Evolutionary conservation across 2,888 invertebrate species (phyloP).

Genomic region (Balanococcus diminutus): DNA sequence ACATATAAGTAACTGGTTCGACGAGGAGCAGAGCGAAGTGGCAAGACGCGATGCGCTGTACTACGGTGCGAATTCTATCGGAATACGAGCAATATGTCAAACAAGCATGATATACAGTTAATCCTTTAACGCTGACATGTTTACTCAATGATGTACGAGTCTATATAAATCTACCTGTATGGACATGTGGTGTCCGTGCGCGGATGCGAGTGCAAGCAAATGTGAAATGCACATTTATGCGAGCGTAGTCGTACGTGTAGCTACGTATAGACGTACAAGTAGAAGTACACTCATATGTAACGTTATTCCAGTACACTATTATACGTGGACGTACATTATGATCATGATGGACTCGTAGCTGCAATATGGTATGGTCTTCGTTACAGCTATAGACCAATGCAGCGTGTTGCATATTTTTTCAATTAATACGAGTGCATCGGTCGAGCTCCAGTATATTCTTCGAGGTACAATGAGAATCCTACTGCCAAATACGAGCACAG

Average conservation of each 20-base stretch:
- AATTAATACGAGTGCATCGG: too few relatives aligned
- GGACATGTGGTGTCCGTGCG: too few relatives aligned
- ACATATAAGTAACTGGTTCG: background rate
- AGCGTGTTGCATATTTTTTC: too few relatives aligned
- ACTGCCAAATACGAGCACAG: too few relatives aligned
- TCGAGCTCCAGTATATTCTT: too few relatives aligned
- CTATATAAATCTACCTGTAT: background rate
- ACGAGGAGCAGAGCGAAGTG: background rate
- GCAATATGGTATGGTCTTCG: too few relatives aligned
- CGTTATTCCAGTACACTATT: too few relatives aligned
- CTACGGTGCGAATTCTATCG: slow-evolving; percentile 35
- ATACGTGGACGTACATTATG: too few relatives aligned
- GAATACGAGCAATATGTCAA: slow-evolving; percentile 42
- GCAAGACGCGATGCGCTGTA: background rate
- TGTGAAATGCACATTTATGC: background rate
- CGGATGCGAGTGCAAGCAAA: too few relatives aligned
- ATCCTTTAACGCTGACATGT: slow-evolving; percentile 42
- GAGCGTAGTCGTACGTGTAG: background rate
- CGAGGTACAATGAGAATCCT: too few relatives aligned
- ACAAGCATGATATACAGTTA: slow-evolving; percentile 41
- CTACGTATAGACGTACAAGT: background rate
- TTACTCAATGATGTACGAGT: slow-evolving; percentile 28
- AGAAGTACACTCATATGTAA: background rate
- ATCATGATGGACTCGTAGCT: too few relatives aligned
- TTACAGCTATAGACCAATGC: too few relatives aligned